These are phyloP conservation scores for Sylvia atricapilla DNA, from an alignment of 2,113 vertebrate species.

Conservation along the genomic window DNA sequence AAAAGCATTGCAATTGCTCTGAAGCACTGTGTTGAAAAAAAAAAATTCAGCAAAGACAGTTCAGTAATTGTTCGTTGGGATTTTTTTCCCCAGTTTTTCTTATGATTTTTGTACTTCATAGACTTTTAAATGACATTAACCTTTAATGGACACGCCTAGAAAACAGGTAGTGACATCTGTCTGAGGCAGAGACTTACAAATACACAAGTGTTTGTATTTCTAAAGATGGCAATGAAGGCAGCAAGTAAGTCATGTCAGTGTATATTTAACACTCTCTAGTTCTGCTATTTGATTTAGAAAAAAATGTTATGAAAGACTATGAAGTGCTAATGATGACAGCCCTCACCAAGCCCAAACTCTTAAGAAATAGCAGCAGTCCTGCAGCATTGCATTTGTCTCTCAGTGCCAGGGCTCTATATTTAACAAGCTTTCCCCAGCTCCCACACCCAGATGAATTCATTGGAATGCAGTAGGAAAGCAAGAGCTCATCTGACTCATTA, in stretches of 20 bases:
- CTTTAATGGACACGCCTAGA: not conserved
- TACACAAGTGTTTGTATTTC: not conserved
- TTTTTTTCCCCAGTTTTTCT: not conserved
- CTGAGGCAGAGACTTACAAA: not conserved
- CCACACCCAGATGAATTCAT: constrained; percentile 67
- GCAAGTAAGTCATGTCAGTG: not conserved
- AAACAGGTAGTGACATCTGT: not conserved
- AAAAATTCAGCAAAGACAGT: not conserved
- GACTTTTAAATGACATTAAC: not conserved
- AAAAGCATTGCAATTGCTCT: not conserved
- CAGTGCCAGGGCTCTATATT: constrained; percentile 57
- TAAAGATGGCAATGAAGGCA: not conserved
- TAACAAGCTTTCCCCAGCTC: constrained; percentile 58
- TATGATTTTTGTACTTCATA: not conserved
- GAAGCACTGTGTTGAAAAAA: not conserved
- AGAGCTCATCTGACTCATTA: constrained; percentile 67
- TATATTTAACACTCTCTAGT: not conserved
- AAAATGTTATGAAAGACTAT: not conserved
- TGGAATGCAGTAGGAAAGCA: constrained; percentile 63
- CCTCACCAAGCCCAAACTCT: constrained; percentile 31
- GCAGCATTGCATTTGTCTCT: constrained; percentile 36
- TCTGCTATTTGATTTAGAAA: not conserved
- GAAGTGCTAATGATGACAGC: not conserved
- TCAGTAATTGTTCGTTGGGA: not conserved
- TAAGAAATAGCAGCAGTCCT: constrained; percentile 47